phyloP scores from a whole-genome alignment of 2,797 vertebrate genomes.

The Cottoperca gobio region DNA sequence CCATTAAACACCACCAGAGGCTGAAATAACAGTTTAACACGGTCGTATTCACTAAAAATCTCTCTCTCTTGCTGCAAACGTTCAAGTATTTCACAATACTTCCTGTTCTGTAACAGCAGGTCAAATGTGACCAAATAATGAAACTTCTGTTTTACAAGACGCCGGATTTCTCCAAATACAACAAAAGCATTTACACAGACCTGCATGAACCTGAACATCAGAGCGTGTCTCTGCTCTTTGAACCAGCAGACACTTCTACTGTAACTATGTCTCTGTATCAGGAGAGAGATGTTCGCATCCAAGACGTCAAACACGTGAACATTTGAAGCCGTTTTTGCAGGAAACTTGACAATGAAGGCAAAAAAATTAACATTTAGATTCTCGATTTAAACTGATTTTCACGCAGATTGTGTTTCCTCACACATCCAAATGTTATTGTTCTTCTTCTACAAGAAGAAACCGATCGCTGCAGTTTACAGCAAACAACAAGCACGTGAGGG shows the following conservation, averaged over 20 bases:
- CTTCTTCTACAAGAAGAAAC: neutral
- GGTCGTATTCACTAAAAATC: neutral
- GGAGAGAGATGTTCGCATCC: neutral
- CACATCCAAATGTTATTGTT: neutral
- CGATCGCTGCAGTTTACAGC: neutral
- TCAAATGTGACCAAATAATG: neutral
- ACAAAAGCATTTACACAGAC: neutral
- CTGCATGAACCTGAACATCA: neutral
- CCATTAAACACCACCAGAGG: neutral
- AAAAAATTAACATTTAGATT: neutral
- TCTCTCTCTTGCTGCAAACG: neutral
- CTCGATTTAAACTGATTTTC: neutral
- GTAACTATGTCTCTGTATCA: neutral
- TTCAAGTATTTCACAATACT: constrained; percentile 2
- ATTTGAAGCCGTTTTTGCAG: neutral
- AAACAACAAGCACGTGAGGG: neutral
- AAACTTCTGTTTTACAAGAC: neutral
- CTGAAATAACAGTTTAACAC: neutral
- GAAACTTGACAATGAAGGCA: neutral
- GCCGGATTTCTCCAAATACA: neutral
- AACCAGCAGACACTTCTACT: neutral
- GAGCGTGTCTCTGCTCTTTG: neutral
- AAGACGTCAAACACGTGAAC: neutral
- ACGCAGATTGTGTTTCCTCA: neutral
- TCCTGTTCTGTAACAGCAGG: constrained; percentile 10